These are phyloP conservation scores for Ceratitis capitata DNA, from an alignment of 1,140 invertebrate species.

Conservation along the genomic window DNA sequence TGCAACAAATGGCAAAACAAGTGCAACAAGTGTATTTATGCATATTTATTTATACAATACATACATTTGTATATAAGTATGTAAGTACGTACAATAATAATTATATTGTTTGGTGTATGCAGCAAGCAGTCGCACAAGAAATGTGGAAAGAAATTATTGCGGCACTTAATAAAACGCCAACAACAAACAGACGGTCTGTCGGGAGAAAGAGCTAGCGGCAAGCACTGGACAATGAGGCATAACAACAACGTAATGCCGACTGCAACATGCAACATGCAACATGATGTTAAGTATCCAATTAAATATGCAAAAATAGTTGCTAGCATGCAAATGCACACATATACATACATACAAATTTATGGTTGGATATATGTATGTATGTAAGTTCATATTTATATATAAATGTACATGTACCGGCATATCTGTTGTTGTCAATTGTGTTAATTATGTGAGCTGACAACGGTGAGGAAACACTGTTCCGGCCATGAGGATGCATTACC, in stretches of 20 bases:
- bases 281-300: neutral
- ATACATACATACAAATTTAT: neutral
- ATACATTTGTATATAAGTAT: neutral
- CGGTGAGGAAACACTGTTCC: constrained; percentile 32
- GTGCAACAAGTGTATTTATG: neutral
- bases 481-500: constrained; percentile 1
- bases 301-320: constrained; percentile 1
- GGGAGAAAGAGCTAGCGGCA: neutral
- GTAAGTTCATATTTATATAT: neutral
- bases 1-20: neutral
- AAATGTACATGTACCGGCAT: neutral
- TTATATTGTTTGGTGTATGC: neutral
- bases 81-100: neutral
- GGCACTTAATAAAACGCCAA: constrained; percentile 29
- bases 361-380: neutral
- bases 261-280: neutral
- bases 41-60: neutral
- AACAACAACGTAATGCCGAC: neutral
- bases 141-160: constrained; percentile 31
- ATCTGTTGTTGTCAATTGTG: neutral
- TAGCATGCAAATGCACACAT: neutral
- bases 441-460: constrained; percentile 25
- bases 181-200: neutral
- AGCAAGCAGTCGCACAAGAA: constrained; percentile 1
- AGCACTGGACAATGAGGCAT: constrained; percentile 14